phyloP scores from a whole-genome alignment of 2,113 vertebrate genomes.

The Axis porcinus region DNA sequence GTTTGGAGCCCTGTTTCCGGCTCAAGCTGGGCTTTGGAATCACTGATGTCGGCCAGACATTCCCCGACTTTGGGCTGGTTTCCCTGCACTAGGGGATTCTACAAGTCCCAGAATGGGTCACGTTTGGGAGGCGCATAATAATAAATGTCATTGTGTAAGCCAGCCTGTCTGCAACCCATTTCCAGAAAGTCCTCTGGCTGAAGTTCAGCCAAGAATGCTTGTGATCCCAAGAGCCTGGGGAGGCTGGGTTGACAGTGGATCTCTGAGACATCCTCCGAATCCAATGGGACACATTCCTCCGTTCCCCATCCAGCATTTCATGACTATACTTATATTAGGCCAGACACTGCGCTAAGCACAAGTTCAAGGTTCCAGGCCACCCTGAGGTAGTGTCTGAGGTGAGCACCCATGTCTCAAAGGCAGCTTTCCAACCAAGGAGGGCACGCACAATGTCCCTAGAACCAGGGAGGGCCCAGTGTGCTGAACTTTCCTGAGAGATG shows the following conservation, averaged over 20 bases:
- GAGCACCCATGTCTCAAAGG: background rate
- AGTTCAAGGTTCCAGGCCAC: background rate
- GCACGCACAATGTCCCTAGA: background rate
- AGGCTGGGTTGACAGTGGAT: background rate
- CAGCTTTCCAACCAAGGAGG: background rate
- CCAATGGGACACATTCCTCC: background rate
- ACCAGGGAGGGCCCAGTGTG: background rate
- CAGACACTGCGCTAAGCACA: background rate
- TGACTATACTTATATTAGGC: background rate
- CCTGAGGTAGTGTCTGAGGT: too few relatives aligned
- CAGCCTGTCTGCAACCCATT: background rate
- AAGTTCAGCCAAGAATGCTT: background rate
- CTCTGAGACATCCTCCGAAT: background rate
- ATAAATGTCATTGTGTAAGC: background rate
- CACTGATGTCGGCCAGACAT: background rate
- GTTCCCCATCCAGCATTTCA: background rate
- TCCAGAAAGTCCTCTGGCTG: background rate
- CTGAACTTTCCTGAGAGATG: background rate
- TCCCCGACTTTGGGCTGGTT: background rate
- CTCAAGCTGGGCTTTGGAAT: background rate
- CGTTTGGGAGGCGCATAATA: rapidly evolving
- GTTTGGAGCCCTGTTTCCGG: background rate
- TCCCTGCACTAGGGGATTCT: background rate
- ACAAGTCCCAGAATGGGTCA: background rate
- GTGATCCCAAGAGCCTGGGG: background rate